Conservation (phyloP, 1,140 invertebrate genomes). For the Elymnias hypermnestra region DNA sequence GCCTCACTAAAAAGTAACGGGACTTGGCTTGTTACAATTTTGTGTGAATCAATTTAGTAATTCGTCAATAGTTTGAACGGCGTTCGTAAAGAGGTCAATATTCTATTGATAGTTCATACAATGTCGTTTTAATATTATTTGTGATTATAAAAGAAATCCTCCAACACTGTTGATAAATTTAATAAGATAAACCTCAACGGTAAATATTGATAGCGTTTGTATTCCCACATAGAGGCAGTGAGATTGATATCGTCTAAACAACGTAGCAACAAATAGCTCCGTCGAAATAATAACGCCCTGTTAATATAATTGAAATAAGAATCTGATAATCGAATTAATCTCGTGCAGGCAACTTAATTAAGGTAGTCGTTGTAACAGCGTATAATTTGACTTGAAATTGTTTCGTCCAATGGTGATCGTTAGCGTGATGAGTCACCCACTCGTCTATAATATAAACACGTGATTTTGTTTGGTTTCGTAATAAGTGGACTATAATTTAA, state of each 20-base stretch:
- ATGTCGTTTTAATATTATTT: no score
- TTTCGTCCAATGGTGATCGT: conserved; percentile 61
- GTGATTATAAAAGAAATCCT: no score
- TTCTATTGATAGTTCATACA: no score
- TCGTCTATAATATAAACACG: conserved; percentile 38
- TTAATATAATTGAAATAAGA: conserved; percentile 66
- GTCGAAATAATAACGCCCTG: conserved; percentile 46
- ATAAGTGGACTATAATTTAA: conserved; percentile 26
- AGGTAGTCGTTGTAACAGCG: conserved; percentile 52
- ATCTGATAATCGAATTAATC: conserved; percentile 69
- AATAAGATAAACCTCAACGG: conserved; percentile 5
- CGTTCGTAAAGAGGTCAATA: no score
- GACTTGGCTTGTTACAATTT: conserved; percentile 29
- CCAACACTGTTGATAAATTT: conserved; percentile 5
- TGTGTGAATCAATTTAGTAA: conserved; percentile 10
- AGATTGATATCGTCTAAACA: conserved; percentile 16
- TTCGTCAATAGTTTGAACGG: neutral
- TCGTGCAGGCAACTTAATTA: conserved; percentile 61
- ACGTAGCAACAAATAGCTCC: conserved; percentile 39
- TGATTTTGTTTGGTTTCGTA: conserved; percentile 62
- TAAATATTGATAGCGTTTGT: conserved; percentile 8
- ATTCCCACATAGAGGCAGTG: conserved; percentile 1
- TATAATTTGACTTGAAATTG: conserved; percentile 71
- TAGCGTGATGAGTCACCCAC: conserved; percentile 48
- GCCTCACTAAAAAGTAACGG: conserved; percentile 46